Evolutionary conservation across 2,797 vertebrate species (phyloP).

Genomic region (Rhinatrema bivittatum): DNA sequence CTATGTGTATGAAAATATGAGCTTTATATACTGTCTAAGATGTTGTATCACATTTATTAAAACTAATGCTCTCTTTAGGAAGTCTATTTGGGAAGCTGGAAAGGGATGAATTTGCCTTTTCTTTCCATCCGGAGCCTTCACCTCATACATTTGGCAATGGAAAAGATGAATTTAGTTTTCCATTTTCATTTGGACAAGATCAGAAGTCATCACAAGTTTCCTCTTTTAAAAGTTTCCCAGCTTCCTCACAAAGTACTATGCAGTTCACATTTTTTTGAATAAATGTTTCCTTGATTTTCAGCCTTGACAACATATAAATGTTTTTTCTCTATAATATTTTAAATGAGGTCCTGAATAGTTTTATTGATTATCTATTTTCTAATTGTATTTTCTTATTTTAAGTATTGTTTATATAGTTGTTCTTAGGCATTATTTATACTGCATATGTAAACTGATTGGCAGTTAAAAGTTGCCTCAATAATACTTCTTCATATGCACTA

Average conservation of each 20-base stretch:
- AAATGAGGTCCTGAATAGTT: too few relatives aligned
- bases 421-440: too few relatives aligned
- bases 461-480: too few relatives aligned
- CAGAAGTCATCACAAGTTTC: conserved; percentile 40
- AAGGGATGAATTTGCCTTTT: conserved; percentile 52
- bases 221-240: conserved; percentile 47
- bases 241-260: conserved; percentile 45
- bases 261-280: conserved; percentile 57
- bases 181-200: conserved; percentile 61
- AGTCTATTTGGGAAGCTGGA: conserved; percentile 59
- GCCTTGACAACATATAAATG: conserved; percentile 24
- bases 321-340: too few relatives aligned
- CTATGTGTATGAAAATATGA: too few relatives aligned
- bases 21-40: too few relatives aligned
- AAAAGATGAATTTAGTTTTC: conserved; percentile 59
- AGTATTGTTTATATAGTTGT: too few relatives aligned
- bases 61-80: conserved; percentile 49
- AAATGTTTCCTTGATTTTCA: conserved; percentile 34
- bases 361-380: too few relatives aligned
- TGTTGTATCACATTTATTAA: too few relatives aligned
- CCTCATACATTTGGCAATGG: conserved; percentile 48
- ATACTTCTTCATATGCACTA: too few relatives aligned
- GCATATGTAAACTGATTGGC: too few relatives aligned
- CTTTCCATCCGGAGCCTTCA: conserved; percentile 47
- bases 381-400: too few relatives aligned